Conservation (phyloP, 2,797 vertebrate species). For the Myotis pilosus region DNA sequence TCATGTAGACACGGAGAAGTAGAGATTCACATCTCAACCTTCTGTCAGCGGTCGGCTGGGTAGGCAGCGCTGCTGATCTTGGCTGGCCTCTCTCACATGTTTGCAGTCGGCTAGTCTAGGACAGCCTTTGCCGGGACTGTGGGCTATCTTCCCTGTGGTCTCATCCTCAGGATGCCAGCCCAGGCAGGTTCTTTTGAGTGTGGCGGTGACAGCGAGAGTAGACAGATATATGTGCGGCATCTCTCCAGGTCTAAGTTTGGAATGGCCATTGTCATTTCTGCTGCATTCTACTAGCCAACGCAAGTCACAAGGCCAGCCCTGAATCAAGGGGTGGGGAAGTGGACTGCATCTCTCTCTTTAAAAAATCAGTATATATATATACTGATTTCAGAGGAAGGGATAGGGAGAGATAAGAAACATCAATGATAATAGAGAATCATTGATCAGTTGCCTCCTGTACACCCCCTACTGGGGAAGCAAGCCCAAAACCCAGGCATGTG, state of each 20-base stretch:
- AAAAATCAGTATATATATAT: too few species aligned
- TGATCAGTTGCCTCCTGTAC: too few species aligned
- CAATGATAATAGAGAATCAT: too few species aligned
- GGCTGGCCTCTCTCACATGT: neutral
- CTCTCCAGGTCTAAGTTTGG: neutral
- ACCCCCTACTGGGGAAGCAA: too few species aligned
- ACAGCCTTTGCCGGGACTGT: neutral
- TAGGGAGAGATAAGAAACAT: too few species aligned
- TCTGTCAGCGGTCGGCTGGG: neutral
- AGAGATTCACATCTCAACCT: neutral
- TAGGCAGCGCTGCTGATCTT: neutral
- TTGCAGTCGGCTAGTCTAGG: neutral
- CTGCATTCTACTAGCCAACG: neutral
- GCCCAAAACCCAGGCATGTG: too few species aligned
- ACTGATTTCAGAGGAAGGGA: too few species aligned
- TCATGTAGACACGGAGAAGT: neutral
- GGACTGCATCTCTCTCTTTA: too few species aligned
- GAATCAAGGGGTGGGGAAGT: neutral
- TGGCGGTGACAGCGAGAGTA: neutral
- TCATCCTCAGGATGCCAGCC: neutral
- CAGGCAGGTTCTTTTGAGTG: neutral
- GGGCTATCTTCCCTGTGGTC: neutral
- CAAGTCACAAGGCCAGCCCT: neutral
- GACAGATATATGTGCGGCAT: neutral
- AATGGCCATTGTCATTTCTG: neutral